Base-by-base conservation (phyloP, 2,888 invertebrate genomes). In the Eutolmus rufibarbis region DNA sequence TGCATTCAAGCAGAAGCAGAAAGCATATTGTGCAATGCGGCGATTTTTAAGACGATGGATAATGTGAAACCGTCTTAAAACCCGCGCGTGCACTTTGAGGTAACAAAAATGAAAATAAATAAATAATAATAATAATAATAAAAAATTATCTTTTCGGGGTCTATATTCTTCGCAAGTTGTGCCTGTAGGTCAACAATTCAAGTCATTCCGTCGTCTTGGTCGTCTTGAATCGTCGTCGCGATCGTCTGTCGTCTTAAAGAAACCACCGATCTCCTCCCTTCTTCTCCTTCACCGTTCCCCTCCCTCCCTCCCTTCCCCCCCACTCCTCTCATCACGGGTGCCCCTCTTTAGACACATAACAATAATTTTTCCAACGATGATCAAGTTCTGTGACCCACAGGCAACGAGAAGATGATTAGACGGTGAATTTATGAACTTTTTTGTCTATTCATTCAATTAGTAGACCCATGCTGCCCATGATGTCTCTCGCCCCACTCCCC, bases 361-460 rank as follows among this genome's bases (percentile, higher is more conserved):
- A 79, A 51, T 79, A 51, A 79, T 46, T 79, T 79, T 79, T 28
- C 79, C 77, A n/a, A 23, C 28, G 79, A 43, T 79, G 79, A 79
- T 79, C 79, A 51, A 79, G 79, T 79, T 79, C 51, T 79, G 79
- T 51, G 14, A 51, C 79, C 79, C 16, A 79, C 12, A 79, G 79
- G 37, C 81, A 86, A 81, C 76, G 86, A 78, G 86, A 74, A 9
- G 78, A 74, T 88, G 86, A 86, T 88, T 88, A 86, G 86, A 86
- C 82, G 51, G 56, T 86, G 76, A 84, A 88, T 88, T 88, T 88
- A 88, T 86, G 87, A 88, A 86, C 81, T 86, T 86, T 88, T 88
- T 86, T 88, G 86, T 86, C 88, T 84, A 88, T 86, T 86, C 88
- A 86, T 88, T 88, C 86, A 86, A 88, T 84, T 86, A 86, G 84